These are phyloP conservation scores for Umimayanthus kanabou DNA, from an alignment of 92 coral and sea anemone genomes.

Conservation along the genomic window DNA sequence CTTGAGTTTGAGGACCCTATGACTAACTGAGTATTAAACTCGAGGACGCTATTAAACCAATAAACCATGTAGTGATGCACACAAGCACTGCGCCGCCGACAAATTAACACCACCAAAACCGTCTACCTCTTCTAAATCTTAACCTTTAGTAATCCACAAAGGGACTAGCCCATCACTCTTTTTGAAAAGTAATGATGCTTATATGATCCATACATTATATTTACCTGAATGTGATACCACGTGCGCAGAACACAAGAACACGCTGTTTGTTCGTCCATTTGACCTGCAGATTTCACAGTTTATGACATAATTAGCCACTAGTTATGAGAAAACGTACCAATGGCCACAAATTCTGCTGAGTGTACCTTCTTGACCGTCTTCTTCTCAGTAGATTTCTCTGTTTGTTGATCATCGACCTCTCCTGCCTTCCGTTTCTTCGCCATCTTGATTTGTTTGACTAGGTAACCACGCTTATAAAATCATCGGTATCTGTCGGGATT, in stretches of 20 bases:
- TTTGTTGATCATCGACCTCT: not conserved
- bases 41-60: too few species aligned
- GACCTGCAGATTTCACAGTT: slow-evolving; percentile 43
- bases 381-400: not conserved
- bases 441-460: slow-evolving; percentile 21
- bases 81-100: too few species aligned
- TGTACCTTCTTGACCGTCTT: slow-evolving; percentile 13
- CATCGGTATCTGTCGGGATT: slow-evolving; percentile 8
- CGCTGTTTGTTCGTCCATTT: slow-evolving; percentile 98
- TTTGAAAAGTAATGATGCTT: not conserved
- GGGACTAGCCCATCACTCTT: too few species aligned
- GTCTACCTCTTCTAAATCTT: too few species aligned
- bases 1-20: too few species aligned
- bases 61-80: too few species aligned
- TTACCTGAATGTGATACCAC: slow-evolving; percentile 98
- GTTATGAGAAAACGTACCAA: not conserved
- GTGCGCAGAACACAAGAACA: slow-evolving; percentile 91
- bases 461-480: slow-evolving; percentile 5
- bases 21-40: too few species aligned
- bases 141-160: too few species aligned
- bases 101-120: too few species aligned
- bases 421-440: slow-evolving; percentile 31
- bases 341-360: too few species aligned
- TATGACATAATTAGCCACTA: not conserved
- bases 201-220: not conserved